Percentiles rank a stretch among this genome's conserved stretches.
Conservation (phyloP, 2,113 vertebrate species). For the Phaethornis superciliosus region DNA sequence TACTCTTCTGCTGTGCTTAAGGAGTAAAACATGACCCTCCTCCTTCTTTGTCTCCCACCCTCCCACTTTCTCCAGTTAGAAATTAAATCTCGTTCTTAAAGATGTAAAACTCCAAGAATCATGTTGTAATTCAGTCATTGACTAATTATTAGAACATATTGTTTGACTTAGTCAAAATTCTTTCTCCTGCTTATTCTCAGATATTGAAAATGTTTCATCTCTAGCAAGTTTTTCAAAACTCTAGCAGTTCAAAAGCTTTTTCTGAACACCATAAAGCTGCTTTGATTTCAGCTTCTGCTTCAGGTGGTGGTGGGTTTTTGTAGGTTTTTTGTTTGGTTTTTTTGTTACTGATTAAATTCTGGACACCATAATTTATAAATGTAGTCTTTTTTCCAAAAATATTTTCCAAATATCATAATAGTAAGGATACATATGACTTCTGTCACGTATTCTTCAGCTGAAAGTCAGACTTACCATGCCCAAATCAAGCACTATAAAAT, state of each 20-base stretch:
- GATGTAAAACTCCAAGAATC: background rate
- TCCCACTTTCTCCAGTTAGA: background rate
- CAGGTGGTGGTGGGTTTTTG: background rate
- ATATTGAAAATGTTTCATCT: constrained; percentile 10
- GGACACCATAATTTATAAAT: background rate
- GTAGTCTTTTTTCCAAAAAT: background rate
- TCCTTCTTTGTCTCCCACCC: background rate
- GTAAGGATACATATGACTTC: background rate
- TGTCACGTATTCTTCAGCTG: background rate
- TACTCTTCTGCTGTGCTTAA: background rate
- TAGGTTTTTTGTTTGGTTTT: background rate
- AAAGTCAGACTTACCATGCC: background rate
- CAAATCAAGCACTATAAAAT: background rate
- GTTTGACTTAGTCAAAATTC: background rate
- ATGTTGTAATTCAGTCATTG: background rate
- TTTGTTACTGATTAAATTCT: background rate
- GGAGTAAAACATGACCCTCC: background rate
- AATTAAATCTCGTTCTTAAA: background rate
- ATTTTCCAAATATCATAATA: background rate
- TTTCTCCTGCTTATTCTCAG: background rate
- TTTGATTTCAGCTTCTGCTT: constrained; percentile 11
- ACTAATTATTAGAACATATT: background rate
- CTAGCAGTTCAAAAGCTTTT: background rate
- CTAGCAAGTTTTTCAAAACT: no score
- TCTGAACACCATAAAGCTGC: background rate